Evolutionary conservation across 2,888 invertebrate genomes (phyloP).

Genomic region (Chrysolina haemoptera): DNA sequence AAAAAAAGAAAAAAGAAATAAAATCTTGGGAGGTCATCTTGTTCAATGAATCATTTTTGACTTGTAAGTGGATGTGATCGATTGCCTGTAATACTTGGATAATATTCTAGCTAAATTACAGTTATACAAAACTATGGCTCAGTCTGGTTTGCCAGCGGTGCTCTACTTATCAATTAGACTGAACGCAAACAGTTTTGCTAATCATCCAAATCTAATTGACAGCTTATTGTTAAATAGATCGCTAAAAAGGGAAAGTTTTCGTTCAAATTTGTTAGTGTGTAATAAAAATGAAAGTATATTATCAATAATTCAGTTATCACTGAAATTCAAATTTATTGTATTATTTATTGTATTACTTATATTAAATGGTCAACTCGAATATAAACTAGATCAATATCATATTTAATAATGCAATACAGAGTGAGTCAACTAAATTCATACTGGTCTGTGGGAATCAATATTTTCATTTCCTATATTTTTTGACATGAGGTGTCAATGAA

Average conservation of each 20-base stretch:
- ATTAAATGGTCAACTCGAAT: no score
- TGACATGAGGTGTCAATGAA: no score
- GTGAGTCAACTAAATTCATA: no score
- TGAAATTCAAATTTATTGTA: no score
- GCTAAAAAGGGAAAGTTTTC: constrained; percentile 25
- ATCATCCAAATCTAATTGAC: constrained; percentile 29
- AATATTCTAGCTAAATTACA: constrained; percentile 22
- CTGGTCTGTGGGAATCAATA: no score
- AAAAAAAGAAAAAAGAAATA: not conserved
- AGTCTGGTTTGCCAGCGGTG: constrained; percentile 13
- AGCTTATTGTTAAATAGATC: constrained; percentile 31
- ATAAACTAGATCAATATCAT: no score
- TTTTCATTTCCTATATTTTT: no score
- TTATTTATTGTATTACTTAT: no score
- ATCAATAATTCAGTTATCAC: not conserved
- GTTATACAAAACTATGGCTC: constrained; percentile 20
- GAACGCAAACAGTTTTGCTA: constrained; percentile 27
- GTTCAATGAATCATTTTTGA: constrained; percentile 2
- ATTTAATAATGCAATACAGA: no score
- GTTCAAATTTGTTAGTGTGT: not conserved
- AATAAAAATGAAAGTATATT: constrained; percentile 24
- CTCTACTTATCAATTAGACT: constrained; percentile 27
- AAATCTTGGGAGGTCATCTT: not conserved
- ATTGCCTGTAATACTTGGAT: constrained; percentile 3
- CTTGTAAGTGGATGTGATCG: constrained; percentile 8